phyloP scores from a whole-genome alignment of 53 echinoderm and acorn worm genomes.

The Echinometra lucunter region DNA sequence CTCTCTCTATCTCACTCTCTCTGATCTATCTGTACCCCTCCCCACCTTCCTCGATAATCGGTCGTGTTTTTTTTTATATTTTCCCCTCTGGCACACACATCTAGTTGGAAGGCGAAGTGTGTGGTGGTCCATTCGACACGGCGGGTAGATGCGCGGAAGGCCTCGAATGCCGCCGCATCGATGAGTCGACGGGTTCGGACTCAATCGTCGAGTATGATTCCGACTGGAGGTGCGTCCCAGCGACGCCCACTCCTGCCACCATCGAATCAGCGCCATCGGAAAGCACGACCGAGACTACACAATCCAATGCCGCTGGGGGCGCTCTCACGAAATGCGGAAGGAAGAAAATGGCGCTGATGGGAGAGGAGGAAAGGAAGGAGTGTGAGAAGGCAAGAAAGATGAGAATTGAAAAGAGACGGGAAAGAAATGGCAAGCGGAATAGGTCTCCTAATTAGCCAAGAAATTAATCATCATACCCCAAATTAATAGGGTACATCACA shows the following conservation, averaged over 20 bases:
- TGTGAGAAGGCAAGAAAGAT: background rate
- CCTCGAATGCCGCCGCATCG: background rate
- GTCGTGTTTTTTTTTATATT: background rate
- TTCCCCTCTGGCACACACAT: background rate
- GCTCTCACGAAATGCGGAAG: background rate
- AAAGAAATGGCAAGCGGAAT: background rate
- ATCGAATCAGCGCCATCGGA: background rate
- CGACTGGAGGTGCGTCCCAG: background rate
- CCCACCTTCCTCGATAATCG: background rate
- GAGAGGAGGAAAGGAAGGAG: background rate
- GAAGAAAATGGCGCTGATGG: background rate
- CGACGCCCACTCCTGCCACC: background rate
- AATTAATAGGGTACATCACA: too few relatives aligned
- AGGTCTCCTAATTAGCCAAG: too few relatives aligned
- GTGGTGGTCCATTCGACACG: background rate
- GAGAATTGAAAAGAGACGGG: background rate
- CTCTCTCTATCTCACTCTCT: constrained; percentile 7
- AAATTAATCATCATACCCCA: too few relatives aligned
- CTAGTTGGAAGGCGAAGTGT: background rate
- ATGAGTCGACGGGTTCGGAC: background rate
- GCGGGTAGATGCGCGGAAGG: background rate
- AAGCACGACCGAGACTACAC: background rate
- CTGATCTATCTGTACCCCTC: background rate
- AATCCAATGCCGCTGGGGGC: background rate
- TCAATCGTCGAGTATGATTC: background rate